These are phyloP conservation scores for Drosophila saltans DNA, from an alignment of 1,140 invertebrate genomes.

Conservation along the genomic window DNA sequence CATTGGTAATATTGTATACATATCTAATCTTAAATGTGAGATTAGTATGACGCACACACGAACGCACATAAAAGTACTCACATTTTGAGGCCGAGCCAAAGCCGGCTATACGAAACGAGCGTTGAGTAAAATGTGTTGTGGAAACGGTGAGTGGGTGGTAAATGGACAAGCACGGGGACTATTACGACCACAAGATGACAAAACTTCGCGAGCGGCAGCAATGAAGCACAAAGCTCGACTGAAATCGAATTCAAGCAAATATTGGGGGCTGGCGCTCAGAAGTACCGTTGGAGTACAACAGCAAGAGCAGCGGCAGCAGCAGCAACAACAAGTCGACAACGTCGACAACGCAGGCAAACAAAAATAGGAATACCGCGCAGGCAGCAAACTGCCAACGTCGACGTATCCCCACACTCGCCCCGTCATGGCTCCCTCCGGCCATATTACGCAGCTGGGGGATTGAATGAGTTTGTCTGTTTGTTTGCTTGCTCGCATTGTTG, in stretches of 20 bases:
- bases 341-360: conserved; percentile 55
- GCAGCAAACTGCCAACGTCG: conserved; percentile 38
- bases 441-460: conserved; percentile 50
- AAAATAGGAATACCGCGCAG: conserved; percentile 74
- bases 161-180: conserved; percentile 25
- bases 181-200: conserved; percentile 49
- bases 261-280: conserved; percentile 64
- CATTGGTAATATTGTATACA: conserved; percentile 13
- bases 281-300: conserved; percentile 74
- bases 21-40: conserved; percentile 72
- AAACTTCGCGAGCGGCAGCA: conserved; percentile 73
- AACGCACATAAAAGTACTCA: conserved; percentile 35
- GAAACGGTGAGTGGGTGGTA: conserved; percentile 42
- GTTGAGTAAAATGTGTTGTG: conserved; percentile 11
- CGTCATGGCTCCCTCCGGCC: conserved; percentile 26
- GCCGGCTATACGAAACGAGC: conserved; percentile 44
- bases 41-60: conserved; percentile 52
- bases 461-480: conserved; percentile 74
- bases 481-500: conserved; percentile 28
- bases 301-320: conserved; percentile 29
- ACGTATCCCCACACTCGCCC: conserved; percentile 40
- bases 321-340: conserved; percentile 34
- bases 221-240: conserved; percentile 79
- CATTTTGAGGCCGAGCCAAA: conserved; percentile 59
- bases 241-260: conserved; percentile 72